Conservation (phyloP, 2,113 vertebrate species). For the Semnornis frantzii region DNA sequence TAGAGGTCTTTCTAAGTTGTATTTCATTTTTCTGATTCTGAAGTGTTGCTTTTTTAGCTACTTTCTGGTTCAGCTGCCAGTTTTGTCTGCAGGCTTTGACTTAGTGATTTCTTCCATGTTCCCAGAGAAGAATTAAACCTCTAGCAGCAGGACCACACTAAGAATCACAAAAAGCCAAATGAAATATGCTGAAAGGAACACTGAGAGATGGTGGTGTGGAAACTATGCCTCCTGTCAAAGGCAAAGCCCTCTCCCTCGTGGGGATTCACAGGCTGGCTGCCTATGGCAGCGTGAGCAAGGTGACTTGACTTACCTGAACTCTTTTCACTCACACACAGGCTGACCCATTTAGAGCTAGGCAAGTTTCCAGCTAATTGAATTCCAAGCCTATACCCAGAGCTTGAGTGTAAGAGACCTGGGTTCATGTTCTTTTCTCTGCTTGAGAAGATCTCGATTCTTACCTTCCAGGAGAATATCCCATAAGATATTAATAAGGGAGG, state of each 20-base stretch:
- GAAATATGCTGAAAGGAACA: neutral
- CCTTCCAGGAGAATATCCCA: slow-evolving; percentile 56
- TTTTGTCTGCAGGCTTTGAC: neutral
- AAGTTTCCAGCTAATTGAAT: slow-evolving; percentile 50
- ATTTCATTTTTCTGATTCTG: neutral
- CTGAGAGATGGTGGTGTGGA: neutral
- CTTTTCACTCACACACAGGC: neutral
- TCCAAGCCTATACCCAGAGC: slow-evolving; percentile 2
- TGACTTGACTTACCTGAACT: slow-evolving; percentile 17
- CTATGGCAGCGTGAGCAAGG: neutral
- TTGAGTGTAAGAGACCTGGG: neutral
- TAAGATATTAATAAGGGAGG: slow-evolving; percentile 63
- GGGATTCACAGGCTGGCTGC: neutral
- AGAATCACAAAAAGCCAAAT: neutral
- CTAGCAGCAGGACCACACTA: neutral
- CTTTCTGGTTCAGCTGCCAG: neutral
- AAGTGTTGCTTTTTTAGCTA: neutral
- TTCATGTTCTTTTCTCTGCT: slow-evolving; percentile 27
- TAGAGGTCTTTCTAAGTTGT: neutral
- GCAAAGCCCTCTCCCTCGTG: neutral
- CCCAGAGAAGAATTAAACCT: neutral
- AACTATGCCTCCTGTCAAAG: neutral
- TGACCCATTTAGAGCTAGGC: slow-evolving; percentile 47
- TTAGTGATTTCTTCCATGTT: neutral
- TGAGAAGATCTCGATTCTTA: slow-evolving; percentile 48